These are phyloP conservation scores for Tragelaphus strepsiceros DNA, from an alignment of 2,113 vertebrate genomes.

Conservation along the genomic window DNA sequence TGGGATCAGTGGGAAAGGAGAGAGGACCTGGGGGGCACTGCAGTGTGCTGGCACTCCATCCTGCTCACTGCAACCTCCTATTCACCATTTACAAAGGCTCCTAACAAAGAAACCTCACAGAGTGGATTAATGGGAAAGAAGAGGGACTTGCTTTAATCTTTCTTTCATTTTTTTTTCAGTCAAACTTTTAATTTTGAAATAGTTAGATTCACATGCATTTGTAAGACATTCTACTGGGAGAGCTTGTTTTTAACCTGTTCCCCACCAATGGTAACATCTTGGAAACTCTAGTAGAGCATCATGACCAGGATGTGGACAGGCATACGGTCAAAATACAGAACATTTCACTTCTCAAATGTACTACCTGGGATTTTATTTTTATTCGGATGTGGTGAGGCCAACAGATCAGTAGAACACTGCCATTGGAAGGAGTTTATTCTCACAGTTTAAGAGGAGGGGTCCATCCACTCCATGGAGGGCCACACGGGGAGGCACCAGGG, in stretches of 20 bases:
- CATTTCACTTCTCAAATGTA: background rate
- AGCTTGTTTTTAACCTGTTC: background rate
- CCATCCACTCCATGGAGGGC: rapidly evolving
- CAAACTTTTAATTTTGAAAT: background rate
- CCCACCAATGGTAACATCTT: background rate
- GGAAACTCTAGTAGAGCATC: too few species aligned
- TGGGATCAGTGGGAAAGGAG: background rate
- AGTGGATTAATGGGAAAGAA: background rate
- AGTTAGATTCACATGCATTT: background rate
- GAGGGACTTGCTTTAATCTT: background rate
- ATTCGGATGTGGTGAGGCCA: background rate
- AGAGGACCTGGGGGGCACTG: background rate
- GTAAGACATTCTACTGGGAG: background rate
- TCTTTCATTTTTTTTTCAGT: background rate
- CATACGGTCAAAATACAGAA: background rate
- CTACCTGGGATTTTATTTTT: background rate
- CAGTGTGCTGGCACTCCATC: background rate
- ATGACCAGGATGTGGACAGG: background rate
- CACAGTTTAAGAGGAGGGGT: background rate
- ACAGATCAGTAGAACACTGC: background rate
- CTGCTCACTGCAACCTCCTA: background rate
- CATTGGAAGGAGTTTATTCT: background rate
- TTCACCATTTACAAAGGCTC: background rate
- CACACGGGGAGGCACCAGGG: rapidly evolving
- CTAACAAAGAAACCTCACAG: background rate